phyloP scores from a whole-genome alignment of 2,888 invertebrate species.

The Drosophila paramelanica region DNA sequence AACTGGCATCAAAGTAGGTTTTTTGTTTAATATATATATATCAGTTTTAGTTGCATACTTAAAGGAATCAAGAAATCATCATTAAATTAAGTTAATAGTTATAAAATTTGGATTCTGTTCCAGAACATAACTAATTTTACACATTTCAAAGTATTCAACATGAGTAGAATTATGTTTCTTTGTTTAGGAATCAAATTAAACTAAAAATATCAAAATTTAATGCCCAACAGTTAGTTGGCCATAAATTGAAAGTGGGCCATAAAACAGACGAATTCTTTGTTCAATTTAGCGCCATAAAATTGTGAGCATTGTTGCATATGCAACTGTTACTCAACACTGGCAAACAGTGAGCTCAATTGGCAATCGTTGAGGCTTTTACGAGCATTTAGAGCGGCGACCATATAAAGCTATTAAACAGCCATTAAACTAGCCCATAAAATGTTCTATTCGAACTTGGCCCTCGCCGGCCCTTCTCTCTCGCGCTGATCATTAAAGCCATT shows the following conservation, averaged over 20 bases:
- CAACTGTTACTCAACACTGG: slow-evolving; percentile 26
- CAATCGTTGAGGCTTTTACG: slow-evolving; percentile 43
- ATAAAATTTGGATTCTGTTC: too few relatives aligned
- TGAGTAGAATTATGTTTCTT: too few relatives aligned
- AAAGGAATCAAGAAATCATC: not conserved
- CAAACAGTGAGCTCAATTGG: slow-evolving; percentile 6
- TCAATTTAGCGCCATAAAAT: not conserved
- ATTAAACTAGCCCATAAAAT: slow-evolving; percentile 54
- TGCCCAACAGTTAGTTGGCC: not conserved
- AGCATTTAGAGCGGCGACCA: slow-evolving; percentile 42
- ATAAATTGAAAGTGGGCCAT: slow-evolving; percentile 8
- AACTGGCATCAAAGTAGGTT: too few relatives aligned
- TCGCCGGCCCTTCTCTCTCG: not conserved
- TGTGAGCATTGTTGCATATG: slow-evolving; percentile 35
- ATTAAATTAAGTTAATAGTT: too few relatives aligned
- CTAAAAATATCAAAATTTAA: not conserved
- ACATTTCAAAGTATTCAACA: too few relatives aligned
- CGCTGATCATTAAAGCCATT: slow-evolving; percentile 25
- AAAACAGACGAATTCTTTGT: slow-evolving; percentile 15
- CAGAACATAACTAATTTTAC: too few relatives aligned
- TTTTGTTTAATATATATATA: not conserved
- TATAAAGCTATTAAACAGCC: slow-evolving; percentile 69
- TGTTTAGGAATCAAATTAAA: too few relatives aligned
- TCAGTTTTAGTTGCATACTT: not conserved
- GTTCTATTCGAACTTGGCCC: slow-evolving; percentile 32